Evolutionary conservation across 2,888 invertebrate genomes (phyloP), one percentile per base, ranked within the genome.

Genomic region (Catocala fraxini): DNA sequence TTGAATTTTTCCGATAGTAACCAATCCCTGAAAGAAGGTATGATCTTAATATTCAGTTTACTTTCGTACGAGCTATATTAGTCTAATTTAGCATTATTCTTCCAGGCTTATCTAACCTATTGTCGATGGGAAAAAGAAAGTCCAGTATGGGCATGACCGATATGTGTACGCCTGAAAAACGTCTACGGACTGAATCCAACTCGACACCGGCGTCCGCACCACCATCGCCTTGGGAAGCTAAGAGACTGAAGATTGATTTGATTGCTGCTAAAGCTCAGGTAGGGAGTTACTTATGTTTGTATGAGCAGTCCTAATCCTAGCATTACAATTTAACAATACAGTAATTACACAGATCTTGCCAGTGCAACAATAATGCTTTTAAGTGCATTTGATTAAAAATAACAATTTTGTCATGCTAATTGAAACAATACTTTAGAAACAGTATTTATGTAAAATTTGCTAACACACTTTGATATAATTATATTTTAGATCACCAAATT

Each of bases 151-250:
- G 84, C 39, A 64, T 73, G 49, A 67, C 73, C 10, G 89, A 89
- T 56, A 61, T 65, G 5, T 71, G 76, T 41, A 91, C 93, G 6
- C 92, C 94, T 4, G 89, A 86, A 25, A 94, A 94, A 73, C 86
- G 91, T 43, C 55, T 75, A n/a, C 87, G 93, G 12, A 84, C 82
- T 7, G 91, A 93, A 3, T 92, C 92, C 41, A 76, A 70, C 10
- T 83, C 84, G 0, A 87, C 80, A 57, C 72, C 82, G 13, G 70
- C 79, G 5, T 70, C 85, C 0, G 75, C 79, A 0, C 86, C 90
- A 1, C 86, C 94, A 1, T 96, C 96, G 0, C 96, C 97, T 0
- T 96, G 96, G 95, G 96, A 97, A 85, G 89, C 95, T 5, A 95
- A 96, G 63, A 91, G 95, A 52, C 76, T 97, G 72, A 95, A 96